Conservation (phyloP, 1,140 invertebrate genomes). For the Scaptomyza graminum region DNA sequence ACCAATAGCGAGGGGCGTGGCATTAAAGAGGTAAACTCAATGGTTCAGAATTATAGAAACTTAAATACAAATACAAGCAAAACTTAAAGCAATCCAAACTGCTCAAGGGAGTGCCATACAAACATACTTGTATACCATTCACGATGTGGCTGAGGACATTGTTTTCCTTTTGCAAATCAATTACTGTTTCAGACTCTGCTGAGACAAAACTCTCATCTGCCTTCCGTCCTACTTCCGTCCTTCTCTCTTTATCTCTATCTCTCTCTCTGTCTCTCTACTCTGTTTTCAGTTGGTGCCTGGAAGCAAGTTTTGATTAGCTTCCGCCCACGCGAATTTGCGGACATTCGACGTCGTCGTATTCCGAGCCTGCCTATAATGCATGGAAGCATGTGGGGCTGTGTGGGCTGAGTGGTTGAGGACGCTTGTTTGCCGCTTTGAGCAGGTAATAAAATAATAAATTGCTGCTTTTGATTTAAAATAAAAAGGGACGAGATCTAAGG, state of each 20-base stretch:
- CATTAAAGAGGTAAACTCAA: background rate
- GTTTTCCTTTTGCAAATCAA: constrained; percentile 59
- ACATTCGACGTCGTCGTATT: constrained; percentile 28
- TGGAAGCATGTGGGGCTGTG: background rate
- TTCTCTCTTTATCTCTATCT: background rate
- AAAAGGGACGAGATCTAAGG: background rate
- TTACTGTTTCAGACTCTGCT: constrained; percentile 50
- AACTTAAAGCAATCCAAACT: constrained; percentile 65
- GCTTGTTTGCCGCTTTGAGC: constrained; percentile 22
- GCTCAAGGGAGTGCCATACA: background rate
- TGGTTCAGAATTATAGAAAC: constrained; percentile 14
- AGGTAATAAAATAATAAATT: constrained; percentile 78
- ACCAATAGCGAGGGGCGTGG: background rate
- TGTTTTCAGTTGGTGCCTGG: constrained; percentile 46
- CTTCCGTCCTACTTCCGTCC: too few species aligned
- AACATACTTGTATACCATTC: background rate
- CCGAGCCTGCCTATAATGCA: background rate
- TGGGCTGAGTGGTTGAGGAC: background rate
- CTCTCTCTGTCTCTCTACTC: background rate
- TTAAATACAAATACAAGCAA: constrained; percentile 61
- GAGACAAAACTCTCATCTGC: background rate
- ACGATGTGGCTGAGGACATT: constrained; percentile 47
- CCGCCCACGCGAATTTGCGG: constrained; percentile 49
- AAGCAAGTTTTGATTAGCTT: constrained; percentile 78
- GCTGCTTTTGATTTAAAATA: constrained; percentile 57